Conservation (phyloP, 2,797 vertebrate species). For the Poeciliopsis infans region DNA sequence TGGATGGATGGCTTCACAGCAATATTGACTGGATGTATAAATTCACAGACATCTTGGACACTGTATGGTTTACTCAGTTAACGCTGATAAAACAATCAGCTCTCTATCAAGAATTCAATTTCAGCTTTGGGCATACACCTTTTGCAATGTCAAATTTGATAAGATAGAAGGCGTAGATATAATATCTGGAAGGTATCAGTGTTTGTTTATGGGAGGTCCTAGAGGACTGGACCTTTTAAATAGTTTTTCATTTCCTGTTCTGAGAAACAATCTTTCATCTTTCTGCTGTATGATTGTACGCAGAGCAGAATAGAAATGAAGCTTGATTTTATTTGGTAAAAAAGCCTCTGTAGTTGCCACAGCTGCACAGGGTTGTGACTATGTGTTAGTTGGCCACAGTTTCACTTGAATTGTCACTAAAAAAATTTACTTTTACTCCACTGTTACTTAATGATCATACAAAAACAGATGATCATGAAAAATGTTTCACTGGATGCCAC, state of each 20-base stretch:
- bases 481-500: not conserved
- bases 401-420: not conserved
- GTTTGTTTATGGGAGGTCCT: not conserved
- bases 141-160: not conserved
- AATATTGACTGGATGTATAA: not conserved
- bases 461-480: not conserved
- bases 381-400: not conserved
- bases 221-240: not conserved
- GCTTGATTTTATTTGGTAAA: not conserved
- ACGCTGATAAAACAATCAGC: not conserved
- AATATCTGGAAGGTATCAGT: not conserved
- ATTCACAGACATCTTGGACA: not conserved
- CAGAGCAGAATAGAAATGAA: not conserved
- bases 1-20: not conserved
- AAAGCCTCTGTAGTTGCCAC: not conserved
- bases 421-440: not conserved
- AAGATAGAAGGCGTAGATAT: not conserved
- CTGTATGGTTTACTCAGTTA: not conserved
- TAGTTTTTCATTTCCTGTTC: not conserved
- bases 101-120: not conserved
- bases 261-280: not conserved
- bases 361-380: not conserved
- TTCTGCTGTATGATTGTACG: not conserved
- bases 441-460: not conserved
- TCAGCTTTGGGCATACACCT: not conserved